These are phyloP conservation scores for Pachliopta kotzebuea DNA, from an alignment of 2,888 invertebrate genomes.

Conservation along the genomic window DNA sequence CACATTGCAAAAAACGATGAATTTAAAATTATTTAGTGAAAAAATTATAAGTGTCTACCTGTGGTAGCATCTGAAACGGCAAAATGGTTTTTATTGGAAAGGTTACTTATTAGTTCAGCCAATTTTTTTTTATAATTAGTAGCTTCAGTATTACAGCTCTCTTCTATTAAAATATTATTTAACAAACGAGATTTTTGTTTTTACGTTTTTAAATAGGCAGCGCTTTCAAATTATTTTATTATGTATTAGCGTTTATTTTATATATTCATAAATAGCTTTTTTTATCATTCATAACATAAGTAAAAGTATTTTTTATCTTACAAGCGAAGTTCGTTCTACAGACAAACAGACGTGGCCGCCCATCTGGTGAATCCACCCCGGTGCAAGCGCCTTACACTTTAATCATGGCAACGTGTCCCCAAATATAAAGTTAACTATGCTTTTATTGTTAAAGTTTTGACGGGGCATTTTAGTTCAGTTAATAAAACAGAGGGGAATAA, in stretches of 20 bases:
- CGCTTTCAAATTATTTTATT: not conserved
- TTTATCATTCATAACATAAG: not conserved
- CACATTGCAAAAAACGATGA: too few species aligned
- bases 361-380: slow-evolving; percentile 31
- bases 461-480: slow-evolving; percentile 27
- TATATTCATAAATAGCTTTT: not conserved
- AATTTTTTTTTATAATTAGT: too few species aligned
- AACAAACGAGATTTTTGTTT: too few species aligned
- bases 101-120: too few species aligned
- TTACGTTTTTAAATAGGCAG: too few species aligned
- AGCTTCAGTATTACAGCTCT: too few species aligned
- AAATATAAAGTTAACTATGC: slow-evolving; percentile 37
- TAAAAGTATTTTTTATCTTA: not conserved
- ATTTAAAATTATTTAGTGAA: too few species aligned
- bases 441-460: slow-evolving; percentile 34
- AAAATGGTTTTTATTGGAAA: too few species aligned
- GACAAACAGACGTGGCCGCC: slow-evolving; percentile 4
- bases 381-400: slow-evolving; percentile 38
- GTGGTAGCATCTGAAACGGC: too few species aligned
- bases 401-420: slow-evolving; percentile 39
- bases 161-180: too few species aligned
- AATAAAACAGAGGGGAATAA: slow-evolving; percentile 28
- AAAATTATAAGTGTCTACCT: too few species aligned
- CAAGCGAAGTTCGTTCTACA: not conserved
- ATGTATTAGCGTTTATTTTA: too few species aligned